Evolutionary conservation across 2,797 vertebrate species (phyloP).

Genomic region (Acrossocheilus wenchowensis): DNA sequence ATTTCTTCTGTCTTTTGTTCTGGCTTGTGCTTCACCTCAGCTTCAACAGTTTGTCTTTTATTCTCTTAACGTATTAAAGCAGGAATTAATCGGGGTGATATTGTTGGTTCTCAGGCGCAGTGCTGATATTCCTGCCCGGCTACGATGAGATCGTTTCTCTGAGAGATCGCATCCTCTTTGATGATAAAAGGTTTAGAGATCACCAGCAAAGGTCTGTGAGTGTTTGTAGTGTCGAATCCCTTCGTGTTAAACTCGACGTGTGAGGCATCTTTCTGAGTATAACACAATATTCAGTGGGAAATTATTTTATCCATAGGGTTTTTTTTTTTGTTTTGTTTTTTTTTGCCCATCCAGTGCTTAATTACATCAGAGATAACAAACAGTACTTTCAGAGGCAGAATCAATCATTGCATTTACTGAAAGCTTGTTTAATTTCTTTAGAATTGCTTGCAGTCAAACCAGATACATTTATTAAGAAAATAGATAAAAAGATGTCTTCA

Average conservation of each 20-base stretch:
- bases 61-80: neutral
- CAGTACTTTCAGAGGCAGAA: neutral
- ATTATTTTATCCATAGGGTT: no score
- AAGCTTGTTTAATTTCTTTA: neutral
- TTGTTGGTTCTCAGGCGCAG: slow-evolving; percentile 78
- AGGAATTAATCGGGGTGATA: neutral
- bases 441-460: neutral
- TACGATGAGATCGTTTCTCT: slow-evolving; percentile 94
- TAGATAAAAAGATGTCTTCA: no score
- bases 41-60: neutral
- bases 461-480: neutral
- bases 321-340: no score
- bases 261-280: no score
- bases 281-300: no score
- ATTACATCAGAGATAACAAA: neutral
- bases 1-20: no score
- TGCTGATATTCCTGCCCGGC: slow-evolving; percentile 94
- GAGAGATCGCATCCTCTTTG: slow-evolving; percentile 86
- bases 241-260: neutral
- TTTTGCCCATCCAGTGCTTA: no score
- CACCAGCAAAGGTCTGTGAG: slow-evolving; percentile 81
- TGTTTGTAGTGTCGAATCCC: neutral
- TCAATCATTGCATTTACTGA: neutral
- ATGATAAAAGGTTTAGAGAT: slow-evolving; percentile 89
- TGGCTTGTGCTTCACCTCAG: no score